Evolutionary conservation across 2,113 vertebrate species (phyloP).

Genomic region (Macrotis lagotis): DNA sequence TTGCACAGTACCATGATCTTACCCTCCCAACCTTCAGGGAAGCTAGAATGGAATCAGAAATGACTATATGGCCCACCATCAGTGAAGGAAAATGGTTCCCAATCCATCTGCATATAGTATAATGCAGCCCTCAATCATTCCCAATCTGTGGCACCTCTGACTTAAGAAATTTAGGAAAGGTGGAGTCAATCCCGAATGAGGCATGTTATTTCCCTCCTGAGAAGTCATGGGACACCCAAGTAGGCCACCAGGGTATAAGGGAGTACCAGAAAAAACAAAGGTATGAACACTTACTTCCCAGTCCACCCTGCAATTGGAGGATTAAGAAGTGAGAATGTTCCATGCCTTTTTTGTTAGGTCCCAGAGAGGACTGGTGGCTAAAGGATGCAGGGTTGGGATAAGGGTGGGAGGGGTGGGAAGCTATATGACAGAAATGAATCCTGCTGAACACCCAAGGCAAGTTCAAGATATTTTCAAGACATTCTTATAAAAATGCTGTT

Average conservation of each 20-base stretch:
- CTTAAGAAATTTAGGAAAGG: constrained; percentile 67
- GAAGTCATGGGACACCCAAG: constrained; percentile 78
- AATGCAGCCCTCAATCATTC: constrained; percentile 40
- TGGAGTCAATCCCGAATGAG: constrained; percentile 71
- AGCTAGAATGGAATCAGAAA: constrained; percentile 66
- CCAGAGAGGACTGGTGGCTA: constrained; percentile 10
- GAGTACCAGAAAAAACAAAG: constrained; percentile 74
- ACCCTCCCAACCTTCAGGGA: constrained; percentile 15
- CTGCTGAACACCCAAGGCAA: constrained; percentile 52
- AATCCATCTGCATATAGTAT: background rate
- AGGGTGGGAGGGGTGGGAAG: constrained; percentile 41
- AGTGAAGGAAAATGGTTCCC: constrained; percentile 33
- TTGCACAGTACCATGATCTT: constrained; percentile 59
- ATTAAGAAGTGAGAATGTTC: constrained; percentile 61
- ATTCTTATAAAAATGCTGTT: constrained; percentile 42
- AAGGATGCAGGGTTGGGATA: constrained; percentile 65
- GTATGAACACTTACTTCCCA: constrained; percentile 60
- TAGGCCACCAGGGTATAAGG: constrained; percentile 74
- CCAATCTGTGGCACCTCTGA: constrained; percentile 13
- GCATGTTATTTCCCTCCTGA: constrained; percentile 64
- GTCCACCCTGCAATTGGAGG: constrained; percentile 73
- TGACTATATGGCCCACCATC: constrained; percentile 68
- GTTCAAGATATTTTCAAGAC: constrained; percentile 56
- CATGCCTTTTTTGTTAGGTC: background rate
- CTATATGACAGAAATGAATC: constrained; percentile 56